Evolutionary conservation across 2,113 vertebrate species (phyloP).

Genomic region (Forbesichthys papilliferus): DNA sequence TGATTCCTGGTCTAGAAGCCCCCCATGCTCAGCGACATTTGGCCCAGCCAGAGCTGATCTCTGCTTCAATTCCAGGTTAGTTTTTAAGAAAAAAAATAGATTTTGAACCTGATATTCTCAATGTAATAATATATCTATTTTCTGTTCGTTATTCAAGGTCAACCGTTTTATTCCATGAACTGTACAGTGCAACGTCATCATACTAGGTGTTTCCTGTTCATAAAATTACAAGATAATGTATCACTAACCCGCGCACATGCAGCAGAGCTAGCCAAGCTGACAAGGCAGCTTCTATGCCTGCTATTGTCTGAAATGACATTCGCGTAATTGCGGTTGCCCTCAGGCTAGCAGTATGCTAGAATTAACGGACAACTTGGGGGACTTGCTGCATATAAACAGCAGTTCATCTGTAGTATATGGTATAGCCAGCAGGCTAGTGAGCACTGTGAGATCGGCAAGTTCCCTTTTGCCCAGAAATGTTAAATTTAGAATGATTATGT

Average conservation of each 20-base stretch:
- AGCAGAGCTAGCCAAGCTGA: not conserved
- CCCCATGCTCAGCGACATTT: slow-evolving; percentile 80
- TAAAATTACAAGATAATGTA: not conserved
- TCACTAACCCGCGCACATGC: not conserved
- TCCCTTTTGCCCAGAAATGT: too few species aligned
- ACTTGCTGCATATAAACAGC: too few species aligned
- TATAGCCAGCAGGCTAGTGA: too few species aligned
- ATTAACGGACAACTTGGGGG: too few species aligned
- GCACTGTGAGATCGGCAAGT: too few species aligned
- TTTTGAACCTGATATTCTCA: slow-evolving; percentile 7
- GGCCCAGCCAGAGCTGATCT: slow-evolving; percentile 81
- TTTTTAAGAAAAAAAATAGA: not conserved
- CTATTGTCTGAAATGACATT: not conserved
- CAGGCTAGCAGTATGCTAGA: not conserved
- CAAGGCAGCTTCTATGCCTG: not conserved
- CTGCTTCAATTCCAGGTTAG: slow-evolving; percentile 88
- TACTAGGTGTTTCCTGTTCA: not conserved
- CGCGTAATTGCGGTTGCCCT: not conserved
- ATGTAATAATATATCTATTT: not conserved
- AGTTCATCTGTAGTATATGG: too few species aligned
- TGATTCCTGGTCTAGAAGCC: slow-evolving; percentile 91
- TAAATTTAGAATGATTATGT: too few species aligned
- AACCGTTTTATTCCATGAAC: not conserved
- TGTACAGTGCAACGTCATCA: not conserved
- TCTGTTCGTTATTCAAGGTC: not conserved